Evolutionary conservation across 2,888 invertebrate species (phyloP).

Genomic region (Tuberolachnus salignus): DNA sequence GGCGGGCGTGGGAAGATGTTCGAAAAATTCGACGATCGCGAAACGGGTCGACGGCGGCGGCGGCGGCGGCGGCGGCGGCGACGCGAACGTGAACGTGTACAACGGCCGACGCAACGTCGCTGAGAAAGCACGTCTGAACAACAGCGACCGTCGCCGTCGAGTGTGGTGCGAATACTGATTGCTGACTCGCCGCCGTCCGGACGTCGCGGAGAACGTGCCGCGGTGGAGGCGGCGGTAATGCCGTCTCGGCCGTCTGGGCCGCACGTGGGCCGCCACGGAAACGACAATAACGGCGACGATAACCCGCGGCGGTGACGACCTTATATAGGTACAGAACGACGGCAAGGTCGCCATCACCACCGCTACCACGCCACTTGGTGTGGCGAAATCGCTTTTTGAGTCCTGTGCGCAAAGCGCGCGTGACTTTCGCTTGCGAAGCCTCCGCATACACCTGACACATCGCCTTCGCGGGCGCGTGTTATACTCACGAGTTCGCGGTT

Average conservation of each 20-base stretch:
- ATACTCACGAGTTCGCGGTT: too few species aligned
- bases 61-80: neutral
- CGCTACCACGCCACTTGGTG: neutral
- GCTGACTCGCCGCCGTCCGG: neutral
- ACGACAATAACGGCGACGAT: neutral
- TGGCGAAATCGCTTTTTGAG: neutral
- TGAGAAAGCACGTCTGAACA: neutral
- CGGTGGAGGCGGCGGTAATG: neutral
- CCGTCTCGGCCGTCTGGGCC: too few species aligned
- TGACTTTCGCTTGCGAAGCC: neutral
- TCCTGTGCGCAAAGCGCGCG: neutral
- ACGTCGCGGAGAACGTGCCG: constrained; percentile 2
- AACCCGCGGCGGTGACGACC: constrained; percentile 5
- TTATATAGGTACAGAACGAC: constrained; percentile 19
- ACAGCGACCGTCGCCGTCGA: constrained; percentile 12
- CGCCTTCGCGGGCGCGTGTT: neutral
- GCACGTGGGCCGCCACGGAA: too few species aligned
- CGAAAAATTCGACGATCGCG: too few species aligned
- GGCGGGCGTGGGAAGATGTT: neutral
- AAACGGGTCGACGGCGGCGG: too few species aligned
- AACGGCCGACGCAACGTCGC: too few species aligned
- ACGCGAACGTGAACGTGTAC: too few species aligned
- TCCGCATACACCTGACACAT: neutral
- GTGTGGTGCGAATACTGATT: constrained; percentile 9
- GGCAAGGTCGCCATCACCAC: constrained; percentile 1